phyloP scores from a whole-genome alignment of 2,888 invertebrate species.

The Xylocampa areola region DNA sequence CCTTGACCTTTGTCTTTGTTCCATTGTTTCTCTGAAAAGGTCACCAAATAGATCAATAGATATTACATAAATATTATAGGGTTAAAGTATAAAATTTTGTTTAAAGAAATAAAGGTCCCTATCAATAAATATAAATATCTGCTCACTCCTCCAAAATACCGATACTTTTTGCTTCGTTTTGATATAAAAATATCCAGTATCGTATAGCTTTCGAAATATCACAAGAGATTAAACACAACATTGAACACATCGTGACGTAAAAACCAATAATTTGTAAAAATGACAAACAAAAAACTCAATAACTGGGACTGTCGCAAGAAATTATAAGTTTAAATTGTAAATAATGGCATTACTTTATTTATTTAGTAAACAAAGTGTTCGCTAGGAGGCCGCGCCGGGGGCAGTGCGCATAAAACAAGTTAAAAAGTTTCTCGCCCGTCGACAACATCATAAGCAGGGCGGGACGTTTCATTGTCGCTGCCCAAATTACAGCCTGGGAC shows the following conservation, averaged over 20 bases:
- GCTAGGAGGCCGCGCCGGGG: neutral
- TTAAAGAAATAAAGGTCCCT: no score
- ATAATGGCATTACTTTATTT: slow-evolving; percentile 34
- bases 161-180: no score
- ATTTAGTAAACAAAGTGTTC: slow-evolving; percentile 29
- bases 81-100: no score
- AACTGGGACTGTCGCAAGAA: slow-evolving; percentile 7
- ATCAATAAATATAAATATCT: no score
- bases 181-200: neutral
- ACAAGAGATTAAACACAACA: neutral
- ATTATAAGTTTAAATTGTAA: slow-evolving; percentile 29
- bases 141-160: no score
- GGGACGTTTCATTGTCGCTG: slow-evolving; percentile 47
- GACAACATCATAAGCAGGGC: slow-evolving; percentile 52
- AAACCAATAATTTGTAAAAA: neutral
- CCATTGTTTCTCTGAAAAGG: no score
- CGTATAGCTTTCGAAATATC: neutral
- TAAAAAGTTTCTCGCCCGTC: slow-evolving; percentile 48
- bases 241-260: neutral
- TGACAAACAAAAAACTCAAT: slow-evolving; percentile 5
- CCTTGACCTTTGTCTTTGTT: no score
- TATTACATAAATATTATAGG: no score
- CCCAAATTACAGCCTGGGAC: slow-evolving; percentile 40
- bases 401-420: slow-evolving; percentile 37
- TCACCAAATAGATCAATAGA: no score